These are phyloP conservation scores for Criorhina ranunculi DNA, from an alignment of 2,888 invertebrate species.

Conservation along the genomic window DNA sequence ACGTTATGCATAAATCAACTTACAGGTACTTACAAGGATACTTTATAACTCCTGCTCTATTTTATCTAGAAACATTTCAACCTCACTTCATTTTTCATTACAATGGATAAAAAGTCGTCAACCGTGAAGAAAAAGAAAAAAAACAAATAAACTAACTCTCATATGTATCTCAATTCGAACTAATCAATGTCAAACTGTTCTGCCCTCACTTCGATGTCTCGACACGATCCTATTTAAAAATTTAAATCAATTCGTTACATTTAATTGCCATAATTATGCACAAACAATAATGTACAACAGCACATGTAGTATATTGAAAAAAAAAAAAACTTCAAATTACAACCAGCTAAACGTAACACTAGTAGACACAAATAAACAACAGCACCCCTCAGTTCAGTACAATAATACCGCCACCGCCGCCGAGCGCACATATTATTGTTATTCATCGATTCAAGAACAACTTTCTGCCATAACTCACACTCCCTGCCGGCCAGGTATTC, in stretches of 20 bases:
- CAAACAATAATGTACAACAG: conserved; percentile 57
- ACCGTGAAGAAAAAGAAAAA: conserved; percentile 12
- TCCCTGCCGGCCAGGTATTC: conserved; percentile 58
- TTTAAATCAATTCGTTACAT: conserved; percentile 66
- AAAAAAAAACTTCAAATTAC: conserved; percentile 45
- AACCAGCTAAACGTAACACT: conserved; percentile 20
- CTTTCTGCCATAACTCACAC: conserved; percentile 73
- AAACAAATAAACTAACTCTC: conserved; percentile 14
- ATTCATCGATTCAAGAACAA: conserved; percentile 75
- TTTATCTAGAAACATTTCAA: no score
- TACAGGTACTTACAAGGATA: no score
- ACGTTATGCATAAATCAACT: no score
- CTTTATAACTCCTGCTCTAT: no score
- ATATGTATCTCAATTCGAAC: conserved; percentile 61
- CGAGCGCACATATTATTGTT: conserved; percentile 47
- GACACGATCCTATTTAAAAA: conserved; percentile 65
- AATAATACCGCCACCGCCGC: conserved; percentile 30
- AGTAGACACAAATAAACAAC: conserved; percentile 1
- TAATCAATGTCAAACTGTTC: conserved; percentile 67
- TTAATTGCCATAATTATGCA: conserved; percentile 70
- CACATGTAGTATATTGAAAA: neutral
- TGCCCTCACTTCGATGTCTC: conserved; percentile 44
- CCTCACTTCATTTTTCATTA: conserved; percentile 63
- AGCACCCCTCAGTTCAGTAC: conserved; percentile 22
- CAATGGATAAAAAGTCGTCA: conserved; percentile 34